A percentile compares a stretch with the other conserved stretches of the same genome.
Evolutionary conservation across 2,797 vertebrate species (phyloP).

Genomic region (Heteromormyrus szaboi): DNA sequence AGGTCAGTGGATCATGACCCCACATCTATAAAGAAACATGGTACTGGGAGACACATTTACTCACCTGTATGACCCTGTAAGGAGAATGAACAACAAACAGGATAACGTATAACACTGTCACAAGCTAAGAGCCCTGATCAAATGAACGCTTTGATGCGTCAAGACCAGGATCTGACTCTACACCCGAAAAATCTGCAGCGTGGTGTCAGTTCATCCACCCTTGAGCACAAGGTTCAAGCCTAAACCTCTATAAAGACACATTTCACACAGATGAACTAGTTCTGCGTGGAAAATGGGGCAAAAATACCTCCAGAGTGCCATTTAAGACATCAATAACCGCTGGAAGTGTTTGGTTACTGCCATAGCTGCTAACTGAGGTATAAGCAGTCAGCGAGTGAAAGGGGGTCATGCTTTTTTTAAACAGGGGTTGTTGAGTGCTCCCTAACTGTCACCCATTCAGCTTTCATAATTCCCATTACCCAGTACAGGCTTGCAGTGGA

Average conservation of each 20-base stretch:
- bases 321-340: neutral
- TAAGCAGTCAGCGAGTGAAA: neutral
- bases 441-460: neutral
- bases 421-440: neutral
- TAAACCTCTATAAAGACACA: neutral
- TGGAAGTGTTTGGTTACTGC: neutral
- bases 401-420: slow-evolving; percentile 3
- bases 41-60: neutral
- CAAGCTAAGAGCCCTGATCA: neutral
- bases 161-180: neutral
- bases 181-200: neutral
- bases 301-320: neutral
- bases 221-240: neutral
- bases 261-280: neutral
- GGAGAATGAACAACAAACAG: neutral
- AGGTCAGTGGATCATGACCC: neutral
- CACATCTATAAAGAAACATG: neutral
- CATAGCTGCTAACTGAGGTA: neutral
- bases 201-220: neutral
- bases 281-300: neutral
- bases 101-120: neutral
- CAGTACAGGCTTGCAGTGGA: neutral
- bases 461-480: neutral
- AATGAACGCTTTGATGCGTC: neutral
- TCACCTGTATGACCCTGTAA: neutral